Conservation (phyloP, 1,140 invertebrate species). For the Drosophila mojavensis region DNA sequence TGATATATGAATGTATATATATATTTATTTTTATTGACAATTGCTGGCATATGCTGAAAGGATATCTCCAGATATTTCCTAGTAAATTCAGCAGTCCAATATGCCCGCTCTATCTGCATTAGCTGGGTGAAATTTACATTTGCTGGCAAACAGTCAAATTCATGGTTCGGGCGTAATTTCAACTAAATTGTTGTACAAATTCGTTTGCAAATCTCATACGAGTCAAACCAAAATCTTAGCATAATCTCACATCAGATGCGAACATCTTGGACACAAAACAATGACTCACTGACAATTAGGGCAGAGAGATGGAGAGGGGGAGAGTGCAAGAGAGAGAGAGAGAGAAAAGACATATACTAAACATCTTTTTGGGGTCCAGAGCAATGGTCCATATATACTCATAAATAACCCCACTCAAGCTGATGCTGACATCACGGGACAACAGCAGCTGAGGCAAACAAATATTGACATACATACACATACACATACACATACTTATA, state of each 20-base stretch:
- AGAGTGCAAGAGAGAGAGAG: too few species aligned
- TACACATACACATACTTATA: not conserved
- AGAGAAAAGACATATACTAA: too few species aligned
- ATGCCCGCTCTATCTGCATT: too few species aligned
- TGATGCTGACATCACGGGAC: constrained; percentile 47
- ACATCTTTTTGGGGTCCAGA: too few species aligned
- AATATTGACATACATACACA: constrained; percentile 10
- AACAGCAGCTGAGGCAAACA: constrained; percentile 34
- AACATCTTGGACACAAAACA: constrained; percentile 5
- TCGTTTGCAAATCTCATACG: constrained; percentile 8
- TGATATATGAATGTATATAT: not conserved
- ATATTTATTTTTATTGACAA: too few species aligned
- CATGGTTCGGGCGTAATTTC: not conserved
- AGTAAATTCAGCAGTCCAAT: too few species aligned
- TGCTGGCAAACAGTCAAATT: not conserved
- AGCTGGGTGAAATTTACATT: not conserved
- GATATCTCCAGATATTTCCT: too few species aligned
- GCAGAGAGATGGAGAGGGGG: not conserved
- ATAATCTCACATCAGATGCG: constrained; percentile 12
- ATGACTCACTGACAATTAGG: constrained; percentile 27
- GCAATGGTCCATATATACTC: constrained; percentile 1
- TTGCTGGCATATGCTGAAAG: too few species aligned
- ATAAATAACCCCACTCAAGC: constrained; percentile 38
- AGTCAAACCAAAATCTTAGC: constrained; percentile 4
- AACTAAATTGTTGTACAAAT: constrained; percentile 2